A percentile compares a stretch with the other conserved stretches of the same genome.
These are phyloP conservation scores for Cosmia pyralina DNA, from an alignment of 2,888 invertebrate genomes.

Conservation along the genomic window DNA sequence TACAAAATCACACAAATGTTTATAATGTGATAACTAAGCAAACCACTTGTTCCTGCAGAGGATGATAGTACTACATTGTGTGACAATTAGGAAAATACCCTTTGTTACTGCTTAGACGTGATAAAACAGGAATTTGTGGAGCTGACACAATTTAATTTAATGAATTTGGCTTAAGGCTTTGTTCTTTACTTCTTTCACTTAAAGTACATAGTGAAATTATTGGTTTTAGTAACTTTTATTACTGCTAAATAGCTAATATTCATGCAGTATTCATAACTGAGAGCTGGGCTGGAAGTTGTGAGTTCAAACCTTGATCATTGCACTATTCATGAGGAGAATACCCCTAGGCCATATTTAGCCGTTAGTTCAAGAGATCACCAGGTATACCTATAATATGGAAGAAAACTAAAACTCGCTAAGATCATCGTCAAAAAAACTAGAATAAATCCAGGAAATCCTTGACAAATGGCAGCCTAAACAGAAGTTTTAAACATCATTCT, in stretches of 20 bases:
- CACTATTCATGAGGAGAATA: not conserved
- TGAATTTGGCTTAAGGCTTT: not conserved
- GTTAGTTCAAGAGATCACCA: not conserved
- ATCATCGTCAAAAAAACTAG: constrained; percentile 3
- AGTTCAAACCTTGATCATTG: not conserved
- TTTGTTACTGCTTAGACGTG: constrained; percentile 33
- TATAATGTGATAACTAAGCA: constrained; percentile 43
- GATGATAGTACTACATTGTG: constrained; percentile 36
- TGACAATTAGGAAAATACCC: constrained; percentile 38
- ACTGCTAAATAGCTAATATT: not conserved
- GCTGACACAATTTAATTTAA: constrained; percentile 21
- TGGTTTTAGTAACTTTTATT: not conserved
- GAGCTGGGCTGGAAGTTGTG: not conserved
- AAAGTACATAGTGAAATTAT: no score
- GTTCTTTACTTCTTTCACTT: no score
- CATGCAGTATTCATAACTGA: no score
- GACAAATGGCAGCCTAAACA: not conserved
- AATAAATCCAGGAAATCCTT: not conserved
- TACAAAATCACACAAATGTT: constrained; percentile 33
- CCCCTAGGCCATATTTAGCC: no score
- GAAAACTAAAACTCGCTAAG: no score
- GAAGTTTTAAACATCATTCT: not conserved
- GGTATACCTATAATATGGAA: not conserved
- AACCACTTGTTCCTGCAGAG: constrained; percentile 32
- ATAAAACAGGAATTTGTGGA: constrained; percentile 40